Conservation (phyloP, 2,797 vertebrate species). For the Protosalanx chinensis region DNA sequence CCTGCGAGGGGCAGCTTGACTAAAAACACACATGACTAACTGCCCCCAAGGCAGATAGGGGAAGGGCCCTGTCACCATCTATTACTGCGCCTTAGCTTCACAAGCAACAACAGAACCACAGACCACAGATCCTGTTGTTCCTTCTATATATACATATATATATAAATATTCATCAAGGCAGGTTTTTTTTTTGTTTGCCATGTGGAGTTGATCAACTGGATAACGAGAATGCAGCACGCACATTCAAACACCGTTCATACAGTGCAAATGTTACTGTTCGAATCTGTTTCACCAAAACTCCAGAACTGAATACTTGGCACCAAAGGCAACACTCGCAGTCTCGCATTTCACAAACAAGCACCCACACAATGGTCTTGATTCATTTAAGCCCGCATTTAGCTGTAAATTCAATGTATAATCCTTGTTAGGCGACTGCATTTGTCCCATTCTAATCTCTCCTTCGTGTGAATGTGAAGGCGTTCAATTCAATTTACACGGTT, state of each 20-base stretch:
- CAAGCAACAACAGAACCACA: constrained; percentile 54
- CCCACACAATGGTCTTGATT: constrained; percentile 31
- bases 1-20: constrained; percentile 61
- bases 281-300: constrained; percentile 18
- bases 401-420: constrained; percentile 55
- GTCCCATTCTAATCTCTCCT: constrained; percentile 47
- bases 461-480: constrained; percentile 26
- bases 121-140: constrained; percentile 41
- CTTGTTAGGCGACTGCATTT: constrained; percentile 42
- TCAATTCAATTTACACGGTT: background rate
- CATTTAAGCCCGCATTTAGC: constrained; percentile 44
- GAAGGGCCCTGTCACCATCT: constrained; percentile 71
- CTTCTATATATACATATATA: constrained; percentile 24
- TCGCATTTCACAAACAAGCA: constrained; percentile 29
- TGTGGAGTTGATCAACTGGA: no score
- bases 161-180: constrained; percentile 9
- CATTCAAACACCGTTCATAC: no score
- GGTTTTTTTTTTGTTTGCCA: no score
- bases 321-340: constrained; percentile 32
- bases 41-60: constrained; percentile 64
- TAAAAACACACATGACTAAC: constrained; percentile 66
- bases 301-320: background rate
- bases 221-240: no score
- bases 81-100: constrained; percentile 66
- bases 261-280: no score